Conservation (phyloP, 2,797 vertebrate genomes). For the Kryptopterus vitreolus region DNA sequence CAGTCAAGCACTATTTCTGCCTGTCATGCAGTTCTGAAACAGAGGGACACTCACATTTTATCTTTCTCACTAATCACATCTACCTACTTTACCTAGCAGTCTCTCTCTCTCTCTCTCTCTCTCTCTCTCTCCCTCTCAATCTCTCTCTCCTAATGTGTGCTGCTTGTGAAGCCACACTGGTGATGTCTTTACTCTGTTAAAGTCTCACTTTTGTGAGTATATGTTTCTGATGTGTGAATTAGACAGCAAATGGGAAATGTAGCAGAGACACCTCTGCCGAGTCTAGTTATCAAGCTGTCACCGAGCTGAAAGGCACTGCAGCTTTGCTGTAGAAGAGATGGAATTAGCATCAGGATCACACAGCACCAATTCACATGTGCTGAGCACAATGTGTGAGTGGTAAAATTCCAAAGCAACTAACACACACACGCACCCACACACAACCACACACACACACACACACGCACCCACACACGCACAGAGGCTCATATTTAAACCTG, state of each 20-base stretch:
- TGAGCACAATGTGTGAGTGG: conserved; percentile 43
- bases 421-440: conserved; percentile 47
- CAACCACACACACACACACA: conserved; percentile 35
- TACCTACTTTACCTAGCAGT: conserved; percentile 46
- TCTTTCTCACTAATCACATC: conserved; percentile 57
- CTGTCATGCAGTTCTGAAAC: conserved; percentile 57
- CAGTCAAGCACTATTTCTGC: conserved; percentile 76
- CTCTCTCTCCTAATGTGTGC: conserved; percentile 30
- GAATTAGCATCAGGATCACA: conserved; percentile 72
- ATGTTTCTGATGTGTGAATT: conserved; percentile 78
- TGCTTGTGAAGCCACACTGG: conserved; percentile 45
- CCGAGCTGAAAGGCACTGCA: conserved; percentile 51
- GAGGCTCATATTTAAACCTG: conserved; percentile 62
- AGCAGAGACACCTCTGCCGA: conserved; percentile 68
- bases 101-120: too few species aligned
- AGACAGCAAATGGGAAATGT: conserved; percentile 72
- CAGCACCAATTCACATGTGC: conserved; percentile 62
- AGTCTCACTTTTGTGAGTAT: conserved; percentile 65
- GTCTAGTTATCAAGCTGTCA: conserved; percentile 77
- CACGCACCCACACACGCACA: conserved; percentile 45
- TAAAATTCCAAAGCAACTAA: conserved; percentile 45
- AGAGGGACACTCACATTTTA: conserved; percentile 61
- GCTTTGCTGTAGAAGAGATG: conserved; percentile 62
- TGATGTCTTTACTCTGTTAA: conserved; percentile 77
- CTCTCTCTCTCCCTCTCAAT: not conserved